Evolutionary conservation across 1,140 invertebrate genomes (phyloP).

Genomic region (Trichogramma pretiosum): DNA sequence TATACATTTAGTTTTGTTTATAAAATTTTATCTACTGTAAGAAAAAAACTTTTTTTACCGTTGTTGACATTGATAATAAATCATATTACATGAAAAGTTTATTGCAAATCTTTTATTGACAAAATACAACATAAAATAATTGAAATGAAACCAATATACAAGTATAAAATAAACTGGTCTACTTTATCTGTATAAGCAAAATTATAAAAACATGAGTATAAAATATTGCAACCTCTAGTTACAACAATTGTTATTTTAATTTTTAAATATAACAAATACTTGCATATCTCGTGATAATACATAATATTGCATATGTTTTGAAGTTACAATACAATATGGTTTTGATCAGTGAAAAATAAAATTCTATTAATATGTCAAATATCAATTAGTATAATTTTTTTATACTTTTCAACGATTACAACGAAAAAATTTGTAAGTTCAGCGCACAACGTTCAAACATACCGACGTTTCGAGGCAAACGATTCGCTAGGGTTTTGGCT

Average conservation of each 20-base stretch:
- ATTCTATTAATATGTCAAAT: too few species aligned
- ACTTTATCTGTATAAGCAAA: neutral
- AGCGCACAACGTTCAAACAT: conserved; percentile 72
- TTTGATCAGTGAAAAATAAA: too few species aligned
- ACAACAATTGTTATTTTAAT: too few species aligned
- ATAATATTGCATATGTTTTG: too few species aligned
- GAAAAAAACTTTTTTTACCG: neutral
- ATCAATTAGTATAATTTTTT: too few species aligned
- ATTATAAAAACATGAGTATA: neutral
- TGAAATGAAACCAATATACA: conserved; percentile 6
- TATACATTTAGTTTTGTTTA: neutral
- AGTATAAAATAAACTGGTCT: neutral
- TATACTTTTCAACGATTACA: neutral
- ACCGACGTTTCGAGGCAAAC: conserved; percentile 64
- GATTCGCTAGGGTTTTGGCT: conserved; percentile 58
- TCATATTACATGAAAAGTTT: neutral
- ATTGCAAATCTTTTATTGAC: conserved; percentile 18
- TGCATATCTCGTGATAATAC: too few species aligned
- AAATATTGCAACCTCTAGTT: too few species aligned
- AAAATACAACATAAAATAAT: conserved; percentile 19
- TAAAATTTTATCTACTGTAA: too few species aligned
- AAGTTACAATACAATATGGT: too few species aligned
- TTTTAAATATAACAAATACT: too few species aligned
- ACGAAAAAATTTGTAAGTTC: conserved; percentile 25
- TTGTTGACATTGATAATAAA: conserved; percentile 2